Conservation (phyloP, 2,113 vertebrate genomes). For the Toxotes chatareus region DNA sequence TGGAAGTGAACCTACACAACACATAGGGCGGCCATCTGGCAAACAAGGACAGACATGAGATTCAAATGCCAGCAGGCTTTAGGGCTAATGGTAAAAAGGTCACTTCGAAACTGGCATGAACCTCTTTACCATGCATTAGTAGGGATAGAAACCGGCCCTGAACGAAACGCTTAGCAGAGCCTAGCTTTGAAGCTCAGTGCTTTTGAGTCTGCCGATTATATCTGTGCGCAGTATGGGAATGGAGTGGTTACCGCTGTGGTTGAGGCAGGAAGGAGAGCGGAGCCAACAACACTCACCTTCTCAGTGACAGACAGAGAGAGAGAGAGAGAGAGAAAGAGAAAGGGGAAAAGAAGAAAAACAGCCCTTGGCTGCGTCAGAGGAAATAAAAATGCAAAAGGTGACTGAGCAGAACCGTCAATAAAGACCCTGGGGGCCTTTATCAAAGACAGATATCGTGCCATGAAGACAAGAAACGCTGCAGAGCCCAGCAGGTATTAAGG, state of each 20-base stretch:
- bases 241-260: slow-evolving; percentile 38
- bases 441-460: slow-evolving; percentile 31
- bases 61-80: slow-evolving; percentile 32
- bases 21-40: slow-evolving; percentile 36
- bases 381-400: slow-evolving; percentile 47
- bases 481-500: slow-evolving; percentile 25
- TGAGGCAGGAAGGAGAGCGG: slow-evolving; percentile 37
- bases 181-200: slow-evolving; percentile 66
- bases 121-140: slow-evolving; percentile 70
- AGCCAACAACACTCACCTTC: slow-evolving; percentile 26
- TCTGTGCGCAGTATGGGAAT: slow-evolving; percentile 15
- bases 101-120: slow-evolving; percentile 55
- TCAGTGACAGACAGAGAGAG: slow-evolving; percentile 9
- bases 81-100: slow-evolving; percentile 50
- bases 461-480: slow-evolving; percentile 1
- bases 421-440: slow-evolving; percentile 14
- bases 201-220: slow-evolving; percentile 55
- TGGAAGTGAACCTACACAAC: slow-evolving; percentile 16
- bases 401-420: slow-evolving; percentile 46
- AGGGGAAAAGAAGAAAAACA: background rate
- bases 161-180: slow-evolving; percentile 52
- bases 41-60: background rate
- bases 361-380: slow-evolving; percentile 41
- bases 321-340: background rate
- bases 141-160: slow-evolving; percentile 39